A percentile compares a stretch with the other conserved stretches of the same genome.
Conservation (phyloP, 2,797 vertebrate species). For the Neomorphus geoffroyi region DNA sequence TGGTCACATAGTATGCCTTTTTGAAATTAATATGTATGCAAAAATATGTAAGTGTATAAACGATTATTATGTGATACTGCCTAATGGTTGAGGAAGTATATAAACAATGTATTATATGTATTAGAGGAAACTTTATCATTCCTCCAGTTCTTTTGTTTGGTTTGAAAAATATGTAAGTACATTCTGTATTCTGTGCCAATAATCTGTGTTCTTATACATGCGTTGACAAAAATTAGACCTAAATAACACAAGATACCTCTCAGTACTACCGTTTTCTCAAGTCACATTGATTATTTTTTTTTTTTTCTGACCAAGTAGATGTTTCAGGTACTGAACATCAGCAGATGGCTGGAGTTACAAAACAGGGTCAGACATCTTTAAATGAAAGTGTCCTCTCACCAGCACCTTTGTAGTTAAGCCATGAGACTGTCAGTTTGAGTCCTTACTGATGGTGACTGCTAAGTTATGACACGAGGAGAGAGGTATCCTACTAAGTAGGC, state of each 20-base stretch:
- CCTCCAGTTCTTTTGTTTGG: neutral
- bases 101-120: neutral
- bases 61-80: neutral
- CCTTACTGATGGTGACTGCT: neutral
- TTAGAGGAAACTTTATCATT: neutral
- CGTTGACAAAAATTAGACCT: neutral
- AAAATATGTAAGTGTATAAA: neutral
- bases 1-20: conserved; percentile 44
- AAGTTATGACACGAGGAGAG: conserved; percentile 6
- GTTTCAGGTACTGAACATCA: neutral
- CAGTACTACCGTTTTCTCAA: neutral
- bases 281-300: neutral
- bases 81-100: neutral
- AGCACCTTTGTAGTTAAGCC: neutral
- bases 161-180: neutral
- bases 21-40: conserved; percentile 24
- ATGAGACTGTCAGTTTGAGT: neutral
- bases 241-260: neutral
- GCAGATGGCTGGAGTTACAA: neutral
- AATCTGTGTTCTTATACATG: neutral
- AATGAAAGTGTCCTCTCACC: neutral
- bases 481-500: neutral
- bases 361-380: neutral
- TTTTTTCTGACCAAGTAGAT: neutral
- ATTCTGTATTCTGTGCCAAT: neutral